Percentiles rank a stretch among this genome's conserved stretches.
Conservation (phyloP, 2,113 vertebrate genomes). For the Steatornis caripensis region DNA sequence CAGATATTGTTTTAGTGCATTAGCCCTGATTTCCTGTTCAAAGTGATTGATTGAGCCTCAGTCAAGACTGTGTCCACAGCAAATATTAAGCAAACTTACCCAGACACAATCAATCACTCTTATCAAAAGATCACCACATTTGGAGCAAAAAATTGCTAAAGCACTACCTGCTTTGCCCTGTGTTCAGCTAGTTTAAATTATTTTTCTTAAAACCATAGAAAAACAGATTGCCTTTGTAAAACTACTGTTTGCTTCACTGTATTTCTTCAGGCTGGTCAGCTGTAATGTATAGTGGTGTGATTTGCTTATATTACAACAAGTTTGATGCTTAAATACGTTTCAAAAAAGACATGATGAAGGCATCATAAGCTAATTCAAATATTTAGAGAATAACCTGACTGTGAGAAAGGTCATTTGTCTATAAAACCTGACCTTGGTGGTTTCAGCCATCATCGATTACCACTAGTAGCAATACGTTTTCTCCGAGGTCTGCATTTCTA, state of each 20-base stretch:
- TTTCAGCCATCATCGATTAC: neutral
- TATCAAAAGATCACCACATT: constrained; percentile 41
- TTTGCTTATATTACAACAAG: neutral
- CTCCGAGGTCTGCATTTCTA: neutral
- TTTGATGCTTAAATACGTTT: neutral
- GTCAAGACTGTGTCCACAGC: constrained; percentile 40
- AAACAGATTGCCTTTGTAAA: neutral
- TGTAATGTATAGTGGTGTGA: neutral
- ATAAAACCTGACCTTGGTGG: neutral
- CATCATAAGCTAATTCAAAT: neutral
- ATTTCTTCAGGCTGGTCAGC: neutral
- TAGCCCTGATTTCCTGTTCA: constrained; percentile 67
- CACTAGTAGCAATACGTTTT: neutral
- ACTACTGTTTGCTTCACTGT: neutral
- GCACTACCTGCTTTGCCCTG: neutral
- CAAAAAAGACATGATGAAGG: neutral
- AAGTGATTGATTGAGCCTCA: constrained; percentile 63
- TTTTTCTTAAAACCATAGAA: neutral
- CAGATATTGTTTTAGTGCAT: constrained; percentile 67
- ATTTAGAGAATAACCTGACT: neutral
- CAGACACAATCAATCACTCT: constrained; percentile 61
- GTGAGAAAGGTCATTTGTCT: neutral
- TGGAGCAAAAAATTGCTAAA: neutral
- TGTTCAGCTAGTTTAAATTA: neutral
- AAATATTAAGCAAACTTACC: constrained; percentile 64